A percentile compares a stretch with the other conserved stretches of the same genome.
Conservation (phyloP, 2,888 invertebrate genomes). For the Apotomis turbidana region DNA sequence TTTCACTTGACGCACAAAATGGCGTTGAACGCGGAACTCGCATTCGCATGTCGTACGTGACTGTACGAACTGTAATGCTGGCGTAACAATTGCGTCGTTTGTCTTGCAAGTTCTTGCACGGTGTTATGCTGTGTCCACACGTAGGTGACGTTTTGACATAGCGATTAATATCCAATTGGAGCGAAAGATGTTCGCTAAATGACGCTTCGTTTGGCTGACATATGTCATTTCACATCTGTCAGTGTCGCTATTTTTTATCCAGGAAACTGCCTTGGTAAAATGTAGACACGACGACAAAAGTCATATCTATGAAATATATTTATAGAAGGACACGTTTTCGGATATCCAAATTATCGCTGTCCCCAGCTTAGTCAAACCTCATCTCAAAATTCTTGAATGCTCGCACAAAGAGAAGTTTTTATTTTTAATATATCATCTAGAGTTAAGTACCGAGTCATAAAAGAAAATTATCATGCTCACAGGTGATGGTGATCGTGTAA, state of each 20-base stretch:
- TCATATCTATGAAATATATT: too few relatives aligned
- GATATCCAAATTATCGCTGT: too few relatives aligned
- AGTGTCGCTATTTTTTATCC: neutral
- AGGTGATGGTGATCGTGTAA: conserved; percentile 21
- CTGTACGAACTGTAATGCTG: conserved; percentile 48
- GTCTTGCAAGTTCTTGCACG: conserved; percentile 16
- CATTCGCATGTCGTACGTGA: conserved; percentile 54
- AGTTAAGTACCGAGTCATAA: neutral
- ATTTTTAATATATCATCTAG: conserved; percentile 4
- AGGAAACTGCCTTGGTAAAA: too few relatives aligned
- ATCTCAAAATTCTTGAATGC: neutral
- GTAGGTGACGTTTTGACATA: conserved; percentile 6
- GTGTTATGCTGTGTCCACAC: conserved; percentile 15
- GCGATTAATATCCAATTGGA: neutral
- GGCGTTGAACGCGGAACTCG: conserved; percentile 54
- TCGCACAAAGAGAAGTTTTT: neutral
- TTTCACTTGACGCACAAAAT: conserved; percentile 28
- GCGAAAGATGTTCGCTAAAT: neutral
- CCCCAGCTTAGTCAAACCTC: too few relatives aligned
- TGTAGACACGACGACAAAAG: too few relatives aligned
- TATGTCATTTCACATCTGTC: neutral
- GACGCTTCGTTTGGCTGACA: neutral
- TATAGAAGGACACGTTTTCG: too few relatives aligned
- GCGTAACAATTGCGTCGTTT: conserved; percentile 46
- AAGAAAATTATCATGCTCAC: conserved; percentile 19